Evolutionary conservation across 2,797 vertebrate genomes (phyloP), one percentile per base, ranked within the genome.

Genomic region (Bryconaethiops microstoma): DNA sequence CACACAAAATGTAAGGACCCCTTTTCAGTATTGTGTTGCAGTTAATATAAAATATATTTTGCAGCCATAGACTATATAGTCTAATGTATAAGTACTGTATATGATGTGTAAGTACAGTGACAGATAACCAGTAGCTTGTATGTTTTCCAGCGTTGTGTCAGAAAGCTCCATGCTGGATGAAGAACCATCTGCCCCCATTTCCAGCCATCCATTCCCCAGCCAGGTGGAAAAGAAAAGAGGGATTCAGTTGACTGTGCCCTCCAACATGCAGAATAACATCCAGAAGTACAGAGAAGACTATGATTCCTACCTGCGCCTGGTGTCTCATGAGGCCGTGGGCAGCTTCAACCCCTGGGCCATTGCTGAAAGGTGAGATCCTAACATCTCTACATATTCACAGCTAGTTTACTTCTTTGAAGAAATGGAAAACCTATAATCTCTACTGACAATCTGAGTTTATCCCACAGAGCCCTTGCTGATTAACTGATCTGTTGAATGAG

Each of bases 341-440:
- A 90, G 87, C 85, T 97, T 99, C 73, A 84, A 96, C 85, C 96
- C 96, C 1, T 97, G 96, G 96, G 90, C 92, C 25, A 87, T 97
- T 17, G 93, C 95, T 57, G 94, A 98, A 87, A 96, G 96, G 97
- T 99, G 91, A 87, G 68, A 35, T 17, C 39, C 4, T 62, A n/a
- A 17, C 13, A 9, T 45, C 12, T 17, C 7, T 67, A 2, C 7
- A 6, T 0, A 12, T 21, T 13, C 45, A 13, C 17, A 70, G 21
- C n/a, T 50, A 45, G 7, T 42, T 21, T 14, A 19, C 72, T 57
- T 60, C 59, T 62, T 25, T 35, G 25, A 63, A 35, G 13, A 65
- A 23, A 35, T 14, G 2, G 6, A 63, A 45, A 45, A 45, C 5
- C 9, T 9, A 45, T 9, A 45, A 7, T 6, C 5, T 45, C 42